Base-by-base conservation (phyloP, 2,797 vertebrate genomes). In the Rhinogobio ventralis region DNA sequence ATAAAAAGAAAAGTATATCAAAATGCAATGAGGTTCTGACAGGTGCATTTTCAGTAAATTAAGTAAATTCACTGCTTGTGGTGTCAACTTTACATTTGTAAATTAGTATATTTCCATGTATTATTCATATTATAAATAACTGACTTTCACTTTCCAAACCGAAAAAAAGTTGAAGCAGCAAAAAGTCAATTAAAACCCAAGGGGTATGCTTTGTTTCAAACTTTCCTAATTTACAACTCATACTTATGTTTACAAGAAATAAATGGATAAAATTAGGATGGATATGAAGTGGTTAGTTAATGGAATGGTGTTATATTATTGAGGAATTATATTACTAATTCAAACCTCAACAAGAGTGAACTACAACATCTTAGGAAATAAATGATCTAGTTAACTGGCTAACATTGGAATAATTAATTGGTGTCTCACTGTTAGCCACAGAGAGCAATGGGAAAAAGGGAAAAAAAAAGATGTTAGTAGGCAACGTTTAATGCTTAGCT, bases 181-280 rank as follows among this genome's bases (percentile, higher is more conserved):
- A 55, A 39, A 25, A 36, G 30, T 2, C 14, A 57, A 73, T 82
- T 73, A 49, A 82, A 72, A n/a, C 25, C 20, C 42, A 23, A n/a
- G 9, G 49, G 49, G 20, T 73, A 20, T 49, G 13, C 7, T 60
- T 60, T 36, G 14, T 53, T 71, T 28, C 15, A 57, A 33, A 17
- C 6, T 14, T 71, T 19, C 60, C 13, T 45, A 13, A 82, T 80
- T 80, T 80, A 46, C 25, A 67, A 69, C 51, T 69, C 5, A 28
- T 17, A 49, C 39, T 67, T 46, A 33, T 53, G 20, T 66, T 64
- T 64, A 64, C 17, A 14, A 66, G 1, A 30, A 66, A 66, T 46
- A 33, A 1, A 39, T 49, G 57, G 25, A 66, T 15, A 33, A 30
- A 64, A 64, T 23, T 42, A 46, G 15, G 2, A 64, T 79, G 6